These are phyloP conservation scores for Oxystoma pomonae DNA, from an alignment of 2,888 invertebrate genomes.

Conservation along the genomic window DNA sequence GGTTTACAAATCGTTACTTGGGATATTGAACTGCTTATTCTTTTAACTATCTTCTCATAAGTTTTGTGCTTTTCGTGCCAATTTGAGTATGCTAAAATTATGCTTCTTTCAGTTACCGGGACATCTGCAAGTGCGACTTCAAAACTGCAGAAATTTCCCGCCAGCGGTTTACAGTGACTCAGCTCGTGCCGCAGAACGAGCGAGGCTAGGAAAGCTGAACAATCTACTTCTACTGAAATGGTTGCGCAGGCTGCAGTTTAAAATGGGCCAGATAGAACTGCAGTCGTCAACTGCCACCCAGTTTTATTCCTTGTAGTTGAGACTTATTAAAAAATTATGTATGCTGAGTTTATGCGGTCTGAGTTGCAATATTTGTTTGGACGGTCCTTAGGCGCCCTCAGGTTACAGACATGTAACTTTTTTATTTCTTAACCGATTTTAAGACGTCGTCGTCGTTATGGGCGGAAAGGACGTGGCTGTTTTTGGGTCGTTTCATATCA, in stretches of 20 bases:
- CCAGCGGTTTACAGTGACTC: slow-evolving; percentile 53
- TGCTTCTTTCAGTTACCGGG: slow-evolving; percentile 77
- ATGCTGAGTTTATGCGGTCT: not conserved
- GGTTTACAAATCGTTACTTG: no score
- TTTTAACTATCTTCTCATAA: no score
- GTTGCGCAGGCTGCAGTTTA: slow-evolving; percentile 91
- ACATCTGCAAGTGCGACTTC: slow-evolving; percentile 81
- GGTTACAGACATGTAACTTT: no score
- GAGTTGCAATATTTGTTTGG: not conserved
- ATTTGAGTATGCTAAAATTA: no score
- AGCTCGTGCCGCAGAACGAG: slow-evolving; percentile 43
- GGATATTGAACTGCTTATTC: no score
- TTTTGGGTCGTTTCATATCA: no score
- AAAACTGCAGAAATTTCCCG: slow-evolving; percentile 81
- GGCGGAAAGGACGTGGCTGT: no score
- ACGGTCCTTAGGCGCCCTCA: no score
- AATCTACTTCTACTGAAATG: slow-evolving; percentile 68
- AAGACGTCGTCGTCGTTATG: no score
- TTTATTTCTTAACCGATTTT: no score
- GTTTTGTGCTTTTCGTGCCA: no score
- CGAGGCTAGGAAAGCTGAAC: slow-evolving; percentile 43
- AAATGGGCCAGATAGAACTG: slow-evolving; percentile 96
- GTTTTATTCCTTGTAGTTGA: slow-evolving; percentile 68
- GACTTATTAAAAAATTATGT: slow-evolving; percentile 3
- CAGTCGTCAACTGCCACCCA: slow-evolving; percentile 90